Evolutionary conservation across 2,888 invertebrate species (phyloP).

Genomic region (Ypsolopha scabrella): DNA sequence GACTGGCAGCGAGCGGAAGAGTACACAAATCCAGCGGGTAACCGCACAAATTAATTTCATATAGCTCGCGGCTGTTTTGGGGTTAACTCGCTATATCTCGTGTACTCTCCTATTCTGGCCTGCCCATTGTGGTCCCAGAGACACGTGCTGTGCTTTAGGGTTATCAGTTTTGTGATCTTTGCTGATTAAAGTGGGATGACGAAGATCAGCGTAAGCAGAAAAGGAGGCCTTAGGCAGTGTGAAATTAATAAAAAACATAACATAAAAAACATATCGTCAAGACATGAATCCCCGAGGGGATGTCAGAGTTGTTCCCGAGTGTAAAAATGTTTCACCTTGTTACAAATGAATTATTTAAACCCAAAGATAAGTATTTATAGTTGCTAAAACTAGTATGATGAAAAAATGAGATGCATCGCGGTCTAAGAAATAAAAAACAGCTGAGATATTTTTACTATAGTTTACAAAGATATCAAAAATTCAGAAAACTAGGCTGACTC

Average conservation of each 20-base stretch:
- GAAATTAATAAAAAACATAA: background rate
- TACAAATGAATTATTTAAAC: no score
- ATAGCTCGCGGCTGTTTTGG: conserved; percentile 33
- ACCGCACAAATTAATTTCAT: conserved; percentile 61
- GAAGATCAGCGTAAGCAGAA: background rate
- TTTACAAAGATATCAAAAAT: no score
- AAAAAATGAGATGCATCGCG: no score
- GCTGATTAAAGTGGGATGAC: background rate
- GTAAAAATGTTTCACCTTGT: no score
- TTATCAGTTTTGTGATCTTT: background rate
- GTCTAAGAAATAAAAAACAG: no score
- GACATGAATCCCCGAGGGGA: no score
- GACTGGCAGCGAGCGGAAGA: conserved; percentile 26
- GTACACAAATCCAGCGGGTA: conserved; percentile 51
- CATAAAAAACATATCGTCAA: no score
- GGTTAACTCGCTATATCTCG: background rate
- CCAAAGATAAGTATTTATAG: no score
- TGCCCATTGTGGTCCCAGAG: conserved; percentile 1
- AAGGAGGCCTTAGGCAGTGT: background rate
- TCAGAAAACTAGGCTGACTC: no score
- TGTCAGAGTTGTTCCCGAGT: no score
- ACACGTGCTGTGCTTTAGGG: conserved; percentile 2
- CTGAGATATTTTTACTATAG: no score
- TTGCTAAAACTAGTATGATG: no score
- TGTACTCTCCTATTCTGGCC: background rate